These are phyloP conservation scores for Lepisosteus osseus DNA, from an alignment of 2,113 vertebrate genomes.

Conservation along the genomic window DNA sequence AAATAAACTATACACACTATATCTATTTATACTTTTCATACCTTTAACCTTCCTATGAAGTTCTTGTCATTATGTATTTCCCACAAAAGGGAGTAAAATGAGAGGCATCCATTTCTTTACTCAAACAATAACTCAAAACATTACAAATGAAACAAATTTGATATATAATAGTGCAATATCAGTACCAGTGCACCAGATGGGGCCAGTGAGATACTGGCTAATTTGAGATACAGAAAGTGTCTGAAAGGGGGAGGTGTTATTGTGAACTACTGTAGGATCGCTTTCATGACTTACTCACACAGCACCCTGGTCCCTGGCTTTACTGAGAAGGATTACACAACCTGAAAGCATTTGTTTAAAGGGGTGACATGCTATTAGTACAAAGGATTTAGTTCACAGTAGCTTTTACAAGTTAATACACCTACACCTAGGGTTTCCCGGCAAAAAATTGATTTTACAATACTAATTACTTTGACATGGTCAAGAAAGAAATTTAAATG, in stretches of 20 bases:
- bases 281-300: too few species aligned
- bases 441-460: too few species aligned
- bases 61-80: too few species aligned
- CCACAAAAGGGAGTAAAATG: too few species aligned
- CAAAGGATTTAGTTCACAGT: constrained; percentile 1
- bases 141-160: constrained; percentile 24
- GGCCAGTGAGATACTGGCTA: not conserved
- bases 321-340: not conserved
- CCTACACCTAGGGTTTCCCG: not conserved
- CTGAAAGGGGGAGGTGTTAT: not conserved
- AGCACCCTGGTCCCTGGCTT: not conserved
- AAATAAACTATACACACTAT: too few species aligned
- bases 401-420: not conserved
- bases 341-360: not conserved
- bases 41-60: too few species aligned
- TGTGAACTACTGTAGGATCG: not conserved
- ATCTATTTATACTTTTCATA: too few species aligned
- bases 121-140: not conserved
- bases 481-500: too few species aligned
- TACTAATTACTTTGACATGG: too few species aligned
- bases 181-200: constrained; percentile 1
- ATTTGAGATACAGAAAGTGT: not conserved
- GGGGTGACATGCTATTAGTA: not conserved
- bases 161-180: constrained; percentile 23
- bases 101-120: too few species aligned